Base-by-base conservation (phyloP, 2,888 invertebrate genomes). In the Troides helena region DNA sequence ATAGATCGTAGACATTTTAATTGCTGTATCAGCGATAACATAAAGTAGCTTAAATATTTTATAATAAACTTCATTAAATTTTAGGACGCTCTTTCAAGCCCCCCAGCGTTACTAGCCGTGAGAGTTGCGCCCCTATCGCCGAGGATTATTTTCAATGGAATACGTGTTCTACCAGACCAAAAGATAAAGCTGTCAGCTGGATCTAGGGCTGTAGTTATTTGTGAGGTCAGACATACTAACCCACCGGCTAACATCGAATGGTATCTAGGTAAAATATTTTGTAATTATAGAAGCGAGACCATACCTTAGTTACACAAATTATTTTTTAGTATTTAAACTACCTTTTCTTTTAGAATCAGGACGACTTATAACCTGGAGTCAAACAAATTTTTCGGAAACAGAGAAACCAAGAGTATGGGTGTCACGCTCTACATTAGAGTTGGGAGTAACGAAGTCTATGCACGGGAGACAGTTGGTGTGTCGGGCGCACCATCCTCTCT, bases 201-300 rank as follows among this genome's bases (percentile, higher is more conserved):
- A 60, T 95, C 96, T 76, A 93, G 95, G 72, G 96, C 96, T 53
- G 95, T 95, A 7, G 95, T 98, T 72, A 96, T 97, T 86, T 98
- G 98, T 86, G 95, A 96, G 78, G 97, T 97, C 67, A 95, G 97
- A 89, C 97, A 97, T 85, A 97, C 98, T 78, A 98, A 98, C 93
- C 98, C 98, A 68, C 97, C 98, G 18, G 97, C 98, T 72, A 94
- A 95, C 78, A 95, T 98, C 79, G 97, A 96, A 92, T 98, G 98
- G 97, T 97, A 95, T 89, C 91, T 96, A 83, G 95, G 95, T 95
- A 90, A 93, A 93, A 60, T 3, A 25, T 18, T 53, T 53, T 53
- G 3, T 30, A 30, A 30, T 30, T 30, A 3, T 30, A 30, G 30
- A 30, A 30, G 30, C 30, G 30, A 30, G 2, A 30, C 30, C 30